phyloP scores from a whole-genome alignment of 2,888 invertebrate species.

The Fabriciana adippe region DNA sequence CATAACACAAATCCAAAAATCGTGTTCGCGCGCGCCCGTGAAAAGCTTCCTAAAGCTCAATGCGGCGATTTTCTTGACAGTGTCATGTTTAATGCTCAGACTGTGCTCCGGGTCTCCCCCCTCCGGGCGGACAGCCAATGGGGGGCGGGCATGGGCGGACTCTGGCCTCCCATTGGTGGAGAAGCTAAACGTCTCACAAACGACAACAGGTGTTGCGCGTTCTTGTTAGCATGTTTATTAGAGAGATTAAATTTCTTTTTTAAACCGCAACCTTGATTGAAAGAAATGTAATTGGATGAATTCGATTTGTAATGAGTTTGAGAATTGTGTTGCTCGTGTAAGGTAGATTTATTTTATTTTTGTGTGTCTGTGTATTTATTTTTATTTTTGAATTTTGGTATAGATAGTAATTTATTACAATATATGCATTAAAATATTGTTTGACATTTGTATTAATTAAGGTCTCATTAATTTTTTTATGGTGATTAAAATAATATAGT shows the following conservation, averaged over 20 bases:
- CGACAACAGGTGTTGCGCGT: slow-evolving; percentile 81
- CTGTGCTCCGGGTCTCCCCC: slow-evolving; percentile 51
- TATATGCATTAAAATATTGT: too few species aligned
- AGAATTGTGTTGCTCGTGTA: slow-evolving; percentile 30
- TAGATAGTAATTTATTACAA: too few species aligned
- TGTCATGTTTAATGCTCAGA: slow-evolving; percentile 70
- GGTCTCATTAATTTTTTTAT: too few species aligned
- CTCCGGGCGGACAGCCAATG: slow-evolving; percentile 60
- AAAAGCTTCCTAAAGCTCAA: slow-evolving; percentile 80
- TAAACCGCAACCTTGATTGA: slow-evolving; percentile 66
- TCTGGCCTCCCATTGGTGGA: slow-evolving; percentile 70
- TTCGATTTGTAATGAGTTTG: slow-evolving; percentile 55
- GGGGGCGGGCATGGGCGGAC: slow-evolving; percentile 71
- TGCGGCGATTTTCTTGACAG: slow-evolving; percentile 79
- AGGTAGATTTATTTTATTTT: not conserved
- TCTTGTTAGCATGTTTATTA: slow-evolving; percentile 82
- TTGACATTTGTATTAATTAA: too few species aligned
- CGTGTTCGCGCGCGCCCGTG: slow-evolving; percentile 56
- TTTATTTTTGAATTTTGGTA: not conserved
- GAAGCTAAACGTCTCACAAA: slow-evolving; percentile 68
- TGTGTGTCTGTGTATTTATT: not conserved
- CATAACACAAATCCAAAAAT: slow-evolving; percentile 26
- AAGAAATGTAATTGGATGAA: slow-evolving; percentile 62
- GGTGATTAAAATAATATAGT: too few species aligned
- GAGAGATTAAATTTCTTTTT: slow-evolving; percentile 79